phyloP scores from a whole-genome alignment of 2,797 vertebrate species.

The Mallotus villosus region DNA sequence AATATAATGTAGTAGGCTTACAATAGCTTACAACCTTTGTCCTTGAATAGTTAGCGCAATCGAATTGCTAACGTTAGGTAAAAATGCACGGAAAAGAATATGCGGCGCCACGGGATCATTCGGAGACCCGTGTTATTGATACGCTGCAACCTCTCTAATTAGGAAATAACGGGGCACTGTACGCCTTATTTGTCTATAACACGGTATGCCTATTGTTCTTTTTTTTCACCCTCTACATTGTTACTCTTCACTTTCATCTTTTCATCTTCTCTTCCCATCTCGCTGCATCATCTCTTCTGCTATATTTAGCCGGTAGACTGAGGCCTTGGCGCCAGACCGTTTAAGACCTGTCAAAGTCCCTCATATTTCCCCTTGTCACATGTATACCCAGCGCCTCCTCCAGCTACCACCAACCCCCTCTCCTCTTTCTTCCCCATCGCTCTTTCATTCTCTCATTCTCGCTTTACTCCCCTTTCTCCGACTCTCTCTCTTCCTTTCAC shows the following conservation, averaged over 20 bases:
- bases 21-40: conserved; percentile 17
- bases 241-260: conserved; percentile 72
- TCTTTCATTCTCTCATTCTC: conserved; percentile 42
- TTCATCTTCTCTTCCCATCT: conserved; percentile 83
- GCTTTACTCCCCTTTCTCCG: conserved; percentile 13
- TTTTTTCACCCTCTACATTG: conserved; percentile 65
- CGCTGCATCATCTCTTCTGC: conserved; percentile 82
- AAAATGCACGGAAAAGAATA: conserved; percentile 33
- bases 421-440: conserved; percentile 17
- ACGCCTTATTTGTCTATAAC: conserved; percentile 62
- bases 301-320: conserved; percentile 91
- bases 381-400: conserved; percentile 78
- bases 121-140: conserved; percentile 42
- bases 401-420: conserved; percentile 66
- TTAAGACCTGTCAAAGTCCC: conserved; percentile 97
- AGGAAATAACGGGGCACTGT: conserved; percentile 49
- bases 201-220: conserved; percentile 63
- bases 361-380: conserved; percentile 94
- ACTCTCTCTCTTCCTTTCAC: neutral
- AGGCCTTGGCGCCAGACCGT: conserved; percentile 96
- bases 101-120: conserved; percentile 21
- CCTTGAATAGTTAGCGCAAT: conserved; percentile 46
- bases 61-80: conserved; percentile 31
- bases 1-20: neutral
- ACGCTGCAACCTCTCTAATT: conserved; percentile 47